Conservation (phyloP, 2,797 vertebrate species). For the Iguana delicatissima region DNA sequence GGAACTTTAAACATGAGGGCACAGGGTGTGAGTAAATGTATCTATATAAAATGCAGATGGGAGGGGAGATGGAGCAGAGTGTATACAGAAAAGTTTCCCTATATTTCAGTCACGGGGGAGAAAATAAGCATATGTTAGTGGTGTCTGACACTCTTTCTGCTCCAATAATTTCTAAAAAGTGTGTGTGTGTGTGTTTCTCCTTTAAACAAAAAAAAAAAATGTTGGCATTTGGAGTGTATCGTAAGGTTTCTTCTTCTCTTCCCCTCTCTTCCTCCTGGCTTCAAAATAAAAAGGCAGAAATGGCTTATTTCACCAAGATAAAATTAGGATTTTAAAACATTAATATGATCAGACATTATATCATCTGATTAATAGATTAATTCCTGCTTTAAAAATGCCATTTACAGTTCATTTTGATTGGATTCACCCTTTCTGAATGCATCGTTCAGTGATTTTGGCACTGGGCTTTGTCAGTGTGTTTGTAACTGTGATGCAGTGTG, state of each 20-base stretch:
- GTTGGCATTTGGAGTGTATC: conserved; percentile 71
- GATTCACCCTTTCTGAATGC: not conserved
- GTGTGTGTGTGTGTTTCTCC: conserved; percentile 70
- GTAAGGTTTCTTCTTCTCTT: not conserved
- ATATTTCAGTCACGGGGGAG: conserved; percentile 75
- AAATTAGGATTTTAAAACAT: conserved; percentile 34
- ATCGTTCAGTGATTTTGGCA: not conserved
- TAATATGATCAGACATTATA: conserved; percentile 3
- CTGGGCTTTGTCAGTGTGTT: not conserved
- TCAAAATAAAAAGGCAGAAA: conserved; percentile 46
- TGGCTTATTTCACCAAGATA: conserved; percentile 24
- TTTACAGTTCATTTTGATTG: conserved; percentile 10
- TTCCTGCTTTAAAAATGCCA: not conserved
- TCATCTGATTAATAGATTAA: conserved; percentile 12
- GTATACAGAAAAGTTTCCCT: conserved; percentile 73
- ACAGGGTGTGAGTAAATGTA: conserved; percentile 71
- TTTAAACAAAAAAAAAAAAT: conserved; percentile 75
- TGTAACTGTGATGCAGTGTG: not conserved
- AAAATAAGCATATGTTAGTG: conserved; percentile 83
- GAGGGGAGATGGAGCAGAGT: conserved; percentile 1
- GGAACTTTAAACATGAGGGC: conserved; percentile 65
- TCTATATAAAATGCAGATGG: conserved; percentile 74
- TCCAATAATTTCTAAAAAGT: conserved; percentile 77
- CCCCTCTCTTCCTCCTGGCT: conserved; percentile 24
- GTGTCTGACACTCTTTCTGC: conserved; percentile 83